These are phyloP conservation scores for Gymnothorax javanicus DNA, from an alignment of 2,797 vertebrate species.

Conservation along the genomic window DNA sequence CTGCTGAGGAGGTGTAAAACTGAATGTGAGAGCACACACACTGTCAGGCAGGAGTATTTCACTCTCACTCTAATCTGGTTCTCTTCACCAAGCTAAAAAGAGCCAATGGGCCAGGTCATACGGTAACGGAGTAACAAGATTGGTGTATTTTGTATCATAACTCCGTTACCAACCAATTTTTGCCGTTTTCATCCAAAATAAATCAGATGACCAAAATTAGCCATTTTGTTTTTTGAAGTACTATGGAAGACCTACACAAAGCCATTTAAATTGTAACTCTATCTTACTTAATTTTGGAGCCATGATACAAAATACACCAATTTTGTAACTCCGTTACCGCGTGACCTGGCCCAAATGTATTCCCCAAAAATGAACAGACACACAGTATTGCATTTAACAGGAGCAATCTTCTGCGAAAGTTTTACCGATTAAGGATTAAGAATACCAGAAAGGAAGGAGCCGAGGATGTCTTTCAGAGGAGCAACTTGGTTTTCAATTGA, in stretches of 20 bases:
- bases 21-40: neutral
- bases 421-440: neutral
- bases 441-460: neutral
- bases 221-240: no score
- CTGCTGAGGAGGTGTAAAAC: neutral
- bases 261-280: no score
- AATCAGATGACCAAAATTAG: no score
- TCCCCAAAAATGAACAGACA: neutral
- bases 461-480: neutral
- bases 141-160: no score
- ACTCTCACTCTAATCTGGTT: slow-evolving; percentile 3
- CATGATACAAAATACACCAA: no score
- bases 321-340: no score
- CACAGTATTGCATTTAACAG: neutral
- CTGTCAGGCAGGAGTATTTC: neutral
- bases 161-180: no score
- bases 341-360: no score
- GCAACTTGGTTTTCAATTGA: neutral
- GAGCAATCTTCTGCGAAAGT: neutral
- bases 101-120: neutral
- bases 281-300: no score
- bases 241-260: no score
- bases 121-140: no score
- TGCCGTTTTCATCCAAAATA: no score
- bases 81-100: neutral